Evolutionary conservation across 2,797 vertebrate species (phyloP).

Genomic region (Etheostoma perlongum): DNA sequence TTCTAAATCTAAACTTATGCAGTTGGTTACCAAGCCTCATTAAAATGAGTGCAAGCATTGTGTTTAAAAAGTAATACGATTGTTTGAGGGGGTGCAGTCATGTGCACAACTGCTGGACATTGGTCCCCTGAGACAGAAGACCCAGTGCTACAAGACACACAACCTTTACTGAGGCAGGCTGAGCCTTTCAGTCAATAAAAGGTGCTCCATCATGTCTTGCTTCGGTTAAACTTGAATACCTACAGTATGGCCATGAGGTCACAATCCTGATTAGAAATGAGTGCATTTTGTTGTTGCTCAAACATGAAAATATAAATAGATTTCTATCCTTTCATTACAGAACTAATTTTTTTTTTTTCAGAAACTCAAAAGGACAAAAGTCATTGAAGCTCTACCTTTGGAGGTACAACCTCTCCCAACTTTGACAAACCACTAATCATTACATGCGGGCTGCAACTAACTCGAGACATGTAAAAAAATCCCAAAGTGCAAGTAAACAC

Average conservation of each 20-base stretch:
- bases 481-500: not conserved
- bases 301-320: not conserved
- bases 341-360: not conserved
- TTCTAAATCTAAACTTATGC: too few relatives aligned
- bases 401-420: not conserved
- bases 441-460: too few relatives aligned
- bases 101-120: slow-evolving; percentile 16
- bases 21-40: too few relatives aligned
- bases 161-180: not conserved
- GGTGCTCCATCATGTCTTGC: not conserved
- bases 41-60: too few relatives aligned
- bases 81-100: slow-evolving; percentile 14
- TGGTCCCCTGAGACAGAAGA: slow-evolving; percentile 17
- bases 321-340: not conserved
- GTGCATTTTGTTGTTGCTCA: not conserved
- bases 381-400: not conserved
- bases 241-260: not conserved
- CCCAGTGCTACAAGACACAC: not conserved
- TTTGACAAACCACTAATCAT: too few relatives aligned
- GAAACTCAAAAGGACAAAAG: not conserved
- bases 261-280: not conserved
- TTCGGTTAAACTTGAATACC: not conserved
- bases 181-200: slow-evolving; percentile 17
- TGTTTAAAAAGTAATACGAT: too few relatives aligned
- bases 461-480: not conserved